Percentiles rank a stretch among this genome's conserved stretches.
Conservation (phyloP, 2,113 vertebrate species). For the Catharus fuscescens region DNA sequence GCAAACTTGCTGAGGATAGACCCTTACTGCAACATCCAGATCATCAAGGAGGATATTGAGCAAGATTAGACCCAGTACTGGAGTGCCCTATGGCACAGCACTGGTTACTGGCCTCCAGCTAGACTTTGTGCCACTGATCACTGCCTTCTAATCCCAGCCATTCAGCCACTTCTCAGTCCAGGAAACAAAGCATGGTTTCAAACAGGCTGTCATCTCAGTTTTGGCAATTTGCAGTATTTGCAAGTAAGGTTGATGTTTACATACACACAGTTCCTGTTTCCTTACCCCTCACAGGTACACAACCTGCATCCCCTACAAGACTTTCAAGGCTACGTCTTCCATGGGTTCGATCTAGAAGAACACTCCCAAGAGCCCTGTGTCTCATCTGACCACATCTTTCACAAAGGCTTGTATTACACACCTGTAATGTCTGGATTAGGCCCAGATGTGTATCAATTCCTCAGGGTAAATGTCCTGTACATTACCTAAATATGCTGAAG, state of each 20-base stretch:
- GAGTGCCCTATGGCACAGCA: too few species aligned
- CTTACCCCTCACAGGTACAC: conserved; percentile 72
- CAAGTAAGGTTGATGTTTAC: not conserved
- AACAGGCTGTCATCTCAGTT: not conserved
- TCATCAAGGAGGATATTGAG: not conserved
- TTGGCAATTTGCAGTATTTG: not conserved
- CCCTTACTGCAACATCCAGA: not conserved
- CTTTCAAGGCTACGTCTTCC: conserved; percentile 74
- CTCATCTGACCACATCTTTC: conserved; percentile 59
- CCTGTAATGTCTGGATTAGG: conserved; percentile 60
- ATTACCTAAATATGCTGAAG: not conserved
- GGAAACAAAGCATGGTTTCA: not conserved
- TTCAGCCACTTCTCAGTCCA: not conserved
- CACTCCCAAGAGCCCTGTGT: conserved; percentile 56
- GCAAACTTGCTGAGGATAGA: not conserved
- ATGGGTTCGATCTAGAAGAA: conserved; percentile 64
- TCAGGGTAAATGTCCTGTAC: conserved; percentile 61
- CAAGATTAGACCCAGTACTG: not conserved
- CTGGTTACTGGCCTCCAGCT: not conserved
- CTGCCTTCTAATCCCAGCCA: not conserved
- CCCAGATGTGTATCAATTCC: conserved; percentile 60
- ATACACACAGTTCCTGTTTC: not conserved
- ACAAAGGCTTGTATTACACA: conserved; percentile 72
- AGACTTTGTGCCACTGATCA: not conserved
- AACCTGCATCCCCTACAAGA: conserved; percentile 71